These are phyloP conservation scores for Ceratotherium simum DNA, from an alignment of 2,113 vertebrate genomes.

Conservation along the genomic window DNA sequence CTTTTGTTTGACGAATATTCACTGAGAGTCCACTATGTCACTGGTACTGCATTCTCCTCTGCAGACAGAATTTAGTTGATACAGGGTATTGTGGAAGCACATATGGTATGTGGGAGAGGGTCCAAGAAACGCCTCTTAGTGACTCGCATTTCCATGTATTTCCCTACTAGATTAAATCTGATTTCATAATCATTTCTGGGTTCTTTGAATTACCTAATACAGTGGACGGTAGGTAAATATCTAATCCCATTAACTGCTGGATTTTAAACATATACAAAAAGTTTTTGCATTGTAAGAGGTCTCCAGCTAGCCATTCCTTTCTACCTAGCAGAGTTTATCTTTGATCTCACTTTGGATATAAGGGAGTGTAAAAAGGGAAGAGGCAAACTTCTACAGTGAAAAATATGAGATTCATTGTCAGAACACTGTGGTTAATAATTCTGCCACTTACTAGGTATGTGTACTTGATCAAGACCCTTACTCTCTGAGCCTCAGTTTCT, in stretches of 20 bases:
- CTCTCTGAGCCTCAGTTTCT: constrained; percentile 3
- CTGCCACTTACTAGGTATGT: neutral
- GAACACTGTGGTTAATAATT: constrained; percentile 8
- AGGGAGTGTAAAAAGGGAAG: neutral
- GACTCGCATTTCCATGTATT: neutral
- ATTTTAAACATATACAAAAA: constrained; percentile 23
- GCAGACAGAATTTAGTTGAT: neutral
- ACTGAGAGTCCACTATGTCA: neutral
- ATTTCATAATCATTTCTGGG: neutral
- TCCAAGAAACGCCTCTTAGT: neutral
- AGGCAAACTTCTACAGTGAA: neutral
- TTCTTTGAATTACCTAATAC: constrained; percentile 17
- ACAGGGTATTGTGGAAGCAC: neutral
- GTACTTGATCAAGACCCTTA: constrained; percentile 37
- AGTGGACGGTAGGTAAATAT: neutral
- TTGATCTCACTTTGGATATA: constrained; percentile 12
- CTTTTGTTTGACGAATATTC: neutral
- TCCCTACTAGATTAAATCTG: neutral
- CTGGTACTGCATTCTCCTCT: neutral
- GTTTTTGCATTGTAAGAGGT: neutral
- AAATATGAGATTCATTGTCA: neutral
- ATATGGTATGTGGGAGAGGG: neutral
- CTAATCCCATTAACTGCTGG: neutral
- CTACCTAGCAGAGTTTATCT: neutral
- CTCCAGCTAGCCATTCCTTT: neutral